Evolutionary conservation across 2,888 invertebrate species (phyloP).

Genomic region (Lumbricus terrestris): DNA sequence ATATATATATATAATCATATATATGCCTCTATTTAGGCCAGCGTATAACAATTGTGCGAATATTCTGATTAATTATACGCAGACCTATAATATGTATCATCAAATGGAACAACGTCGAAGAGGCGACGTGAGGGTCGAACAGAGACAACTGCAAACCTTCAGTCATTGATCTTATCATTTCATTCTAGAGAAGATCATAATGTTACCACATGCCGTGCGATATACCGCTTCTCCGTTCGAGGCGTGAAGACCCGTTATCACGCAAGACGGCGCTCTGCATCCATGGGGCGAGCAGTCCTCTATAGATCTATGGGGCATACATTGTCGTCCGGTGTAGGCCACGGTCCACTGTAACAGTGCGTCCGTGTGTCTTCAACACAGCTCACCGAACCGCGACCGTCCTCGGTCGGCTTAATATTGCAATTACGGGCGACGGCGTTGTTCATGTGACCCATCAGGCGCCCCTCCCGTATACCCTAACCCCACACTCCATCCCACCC

Average conservation of each 20-base stretch:
- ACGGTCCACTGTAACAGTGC: neutral
- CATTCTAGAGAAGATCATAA: too few relatives aligned
- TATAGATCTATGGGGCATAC: neutral
- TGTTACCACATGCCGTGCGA: neutral
- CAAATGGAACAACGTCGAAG: too few relatives aligned
- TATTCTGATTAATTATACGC: too few relatives aligned
- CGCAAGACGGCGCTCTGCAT: neutral
- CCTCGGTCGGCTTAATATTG: neutral
- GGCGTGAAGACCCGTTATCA: constrained; percentile 3
- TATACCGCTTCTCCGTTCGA: neutral
- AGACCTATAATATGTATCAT: too few relatives aligned
- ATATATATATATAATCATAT: too few relatives aligned
- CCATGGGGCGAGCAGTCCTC: neutral
- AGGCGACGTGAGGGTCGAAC: too few relatives aligned
- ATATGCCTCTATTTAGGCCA: too few relatives aligned
- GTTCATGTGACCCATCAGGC: neutral
- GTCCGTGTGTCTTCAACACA: constrained; percentile 3
- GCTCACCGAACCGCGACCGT: neutral
- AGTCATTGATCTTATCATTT: neutral
- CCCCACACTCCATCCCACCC: neutral
- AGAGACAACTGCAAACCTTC: neutral
- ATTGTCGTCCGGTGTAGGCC: neutral
- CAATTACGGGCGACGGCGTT: neutral
- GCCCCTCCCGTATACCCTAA: too few relatives aligned
- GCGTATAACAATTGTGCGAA: too few relatives aligned